Conservation (phyloP, 2,797 vertebrate species). For the Sylvia borin region DNA sequence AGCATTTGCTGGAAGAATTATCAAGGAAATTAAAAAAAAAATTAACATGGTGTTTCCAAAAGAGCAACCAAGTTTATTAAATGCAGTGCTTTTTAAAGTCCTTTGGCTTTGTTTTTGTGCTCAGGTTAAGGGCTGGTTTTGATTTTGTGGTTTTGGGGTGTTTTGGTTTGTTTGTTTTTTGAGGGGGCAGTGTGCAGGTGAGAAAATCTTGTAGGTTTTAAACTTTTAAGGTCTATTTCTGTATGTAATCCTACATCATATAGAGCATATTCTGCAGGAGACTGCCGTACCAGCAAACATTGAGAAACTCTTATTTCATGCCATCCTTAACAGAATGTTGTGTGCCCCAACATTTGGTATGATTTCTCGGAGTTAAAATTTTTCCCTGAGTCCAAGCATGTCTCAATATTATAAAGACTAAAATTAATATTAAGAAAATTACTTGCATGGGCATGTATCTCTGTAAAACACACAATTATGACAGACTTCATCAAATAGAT, state of each 20-base stretch:
- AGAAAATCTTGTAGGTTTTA: neutral
- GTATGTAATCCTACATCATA: neutral
- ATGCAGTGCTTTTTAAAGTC: neutral
- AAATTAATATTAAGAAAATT: neutral
- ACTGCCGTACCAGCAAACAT: neutral
- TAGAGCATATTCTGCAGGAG: neutral
- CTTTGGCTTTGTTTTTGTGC: neutral
- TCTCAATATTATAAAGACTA: neutral
- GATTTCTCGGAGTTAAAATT: neutral
- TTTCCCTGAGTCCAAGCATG: neutral
- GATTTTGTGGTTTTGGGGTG: neutral
- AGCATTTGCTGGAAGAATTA: neutral
- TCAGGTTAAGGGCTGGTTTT: neutral
- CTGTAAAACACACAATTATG: neutral
- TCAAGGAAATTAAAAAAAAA: neutral
- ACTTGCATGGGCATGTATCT: neutral
- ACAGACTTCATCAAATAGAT: neutral
- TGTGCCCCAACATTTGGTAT: neutral
- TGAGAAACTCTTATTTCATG: neutral
- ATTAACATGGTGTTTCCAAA: neutral
- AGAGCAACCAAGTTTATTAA: neutral
- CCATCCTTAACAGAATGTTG: neutral
- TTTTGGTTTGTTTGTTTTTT: neutral
- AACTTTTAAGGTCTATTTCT: neutral
- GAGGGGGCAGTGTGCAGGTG: fast-evolving